Evolutionary conservation across 2,888 invertebrate genomes (phyloP).

Genomic region (Aleiodes leptofemur): DNA sequence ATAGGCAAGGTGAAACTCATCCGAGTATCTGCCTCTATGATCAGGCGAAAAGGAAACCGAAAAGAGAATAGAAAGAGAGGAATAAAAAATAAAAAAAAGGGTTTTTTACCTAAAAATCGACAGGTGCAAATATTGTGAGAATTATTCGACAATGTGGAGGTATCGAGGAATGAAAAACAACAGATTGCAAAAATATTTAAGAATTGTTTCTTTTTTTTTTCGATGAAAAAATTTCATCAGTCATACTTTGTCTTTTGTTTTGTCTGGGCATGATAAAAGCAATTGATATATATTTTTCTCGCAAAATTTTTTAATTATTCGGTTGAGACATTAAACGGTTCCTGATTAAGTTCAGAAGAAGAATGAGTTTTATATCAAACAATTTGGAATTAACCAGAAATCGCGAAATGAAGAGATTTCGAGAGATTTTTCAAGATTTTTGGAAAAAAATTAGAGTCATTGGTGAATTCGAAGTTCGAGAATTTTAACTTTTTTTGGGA

Average conservation of each 20-base stretch:
- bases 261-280: not conserved
- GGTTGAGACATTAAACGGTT: no score
- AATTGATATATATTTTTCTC: not conserved
- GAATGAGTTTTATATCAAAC: no score
- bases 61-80: slow-evolving; percentile 14
- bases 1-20: slow-evolving; percentile 2
- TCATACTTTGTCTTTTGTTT: slow-evolving; percentile 1
- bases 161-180: no score
- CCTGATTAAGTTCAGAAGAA: no score
- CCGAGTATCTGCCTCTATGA: slow-evolving; percentile 12
- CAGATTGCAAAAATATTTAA: not conserved
- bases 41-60: not conserved
- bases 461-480: no score
- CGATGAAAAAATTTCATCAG: not conserved
- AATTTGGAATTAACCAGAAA: no score
- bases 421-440: no score
- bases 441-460: no score
- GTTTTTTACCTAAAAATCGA: not conserved
- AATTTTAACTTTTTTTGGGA: no score
- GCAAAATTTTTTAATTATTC: not conserved
- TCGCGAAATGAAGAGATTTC: no score
- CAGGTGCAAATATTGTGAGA: slow-evolving; percentile 6
- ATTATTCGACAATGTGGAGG: no score
- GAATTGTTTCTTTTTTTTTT: not conserved
- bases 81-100: no score